These are phyloP conservation scores for Syngnathus acus DNA, from an alignment of 2,797 vertebrate species.

Conservation along the genomic window DNA sequence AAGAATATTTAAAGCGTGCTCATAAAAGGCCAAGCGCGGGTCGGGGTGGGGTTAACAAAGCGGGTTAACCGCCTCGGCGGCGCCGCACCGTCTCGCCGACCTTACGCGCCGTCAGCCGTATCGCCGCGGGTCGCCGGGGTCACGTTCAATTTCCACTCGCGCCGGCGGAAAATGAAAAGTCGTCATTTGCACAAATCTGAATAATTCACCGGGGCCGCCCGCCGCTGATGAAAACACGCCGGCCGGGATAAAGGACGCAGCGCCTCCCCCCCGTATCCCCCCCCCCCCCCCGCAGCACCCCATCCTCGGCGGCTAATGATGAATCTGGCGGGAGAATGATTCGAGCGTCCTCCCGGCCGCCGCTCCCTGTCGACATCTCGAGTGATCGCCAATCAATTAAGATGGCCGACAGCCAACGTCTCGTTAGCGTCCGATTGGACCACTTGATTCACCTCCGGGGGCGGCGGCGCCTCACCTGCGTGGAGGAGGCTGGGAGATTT, in stretches of 20 bases:
- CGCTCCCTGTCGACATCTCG: conserved; percentile 93
- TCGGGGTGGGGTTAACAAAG: conserved; percentile 86
- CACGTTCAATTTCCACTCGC: conserved; percentile 99
- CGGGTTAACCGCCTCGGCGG: background rate
- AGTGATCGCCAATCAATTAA: conserved; percentile 99
- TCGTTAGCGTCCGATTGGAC: conserved; percentile 31
- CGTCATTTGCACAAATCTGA: conserved; percentile 99
- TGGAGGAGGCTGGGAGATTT: conserved; percentile 70
- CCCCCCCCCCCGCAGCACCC: background rate
- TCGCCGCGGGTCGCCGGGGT: conserved; percentile 90
- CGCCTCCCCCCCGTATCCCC: background rate
- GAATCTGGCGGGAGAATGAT: conserved; percentile 92
- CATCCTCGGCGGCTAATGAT: conserved; percentile 68
- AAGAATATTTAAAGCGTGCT: conserved; percentile 72
- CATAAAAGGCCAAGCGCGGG: conserved; percentile 78
- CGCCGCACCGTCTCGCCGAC: conserved; percentile 53
- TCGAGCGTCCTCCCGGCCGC: conserved; percentile 78
- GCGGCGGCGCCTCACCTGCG: conserved; percentile 77
- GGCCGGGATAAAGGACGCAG: conserved; percentile 6
- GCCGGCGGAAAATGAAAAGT: conserved; percentile 90
- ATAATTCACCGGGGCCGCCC: conserved; percentile 81
- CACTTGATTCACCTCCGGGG: background rate
- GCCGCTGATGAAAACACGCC: conserved; percentile 5
- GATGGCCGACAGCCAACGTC: conserved; percentile 95
- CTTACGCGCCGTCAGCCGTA: conserved; percentile 74